Evolutionary conservation across 2,797 vertebrate species (phyloP).

Genomic region (Rhodeus uyekii): DNA sequence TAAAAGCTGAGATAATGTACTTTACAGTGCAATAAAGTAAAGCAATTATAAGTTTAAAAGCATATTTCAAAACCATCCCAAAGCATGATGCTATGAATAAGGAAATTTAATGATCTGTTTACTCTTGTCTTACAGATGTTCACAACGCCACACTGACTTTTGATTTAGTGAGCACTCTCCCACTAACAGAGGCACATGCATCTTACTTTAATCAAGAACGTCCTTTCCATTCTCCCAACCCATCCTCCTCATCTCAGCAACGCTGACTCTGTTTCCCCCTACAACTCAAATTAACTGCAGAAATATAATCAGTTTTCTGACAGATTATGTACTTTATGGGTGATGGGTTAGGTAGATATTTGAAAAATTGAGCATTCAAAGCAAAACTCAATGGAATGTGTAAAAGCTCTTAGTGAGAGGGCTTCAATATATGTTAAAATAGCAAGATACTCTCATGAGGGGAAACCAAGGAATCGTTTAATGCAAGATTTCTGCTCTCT

Average conservation of each 20-base stretch:
- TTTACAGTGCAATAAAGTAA: slow-evolving; percentile 15
- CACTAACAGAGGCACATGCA: slow-evolving; percentile 71
- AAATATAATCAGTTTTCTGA: slow-evolving; percentile 74
- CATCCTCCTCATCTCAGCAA: slow-evolving; percentile 45
- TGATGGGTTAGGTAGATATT: slow-evolving; percentile 79
- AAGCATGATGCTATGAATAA: slow-evolving; percentile 28
- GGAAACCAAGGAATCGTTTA: slow-evolving; percentile 63
- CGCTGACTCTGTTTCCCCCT: slow-evolving; percentile 58
- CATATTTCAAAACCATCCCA: slow-evolving; percentile 12
- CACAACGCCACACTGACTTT: slow-evolving; percentile 64
- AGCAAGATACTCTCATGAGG: slow-evolving; percentile 50
- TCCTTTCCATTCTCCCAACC: slow-evolving; percentile 53
- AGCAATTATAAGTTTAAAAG: slow-evolving; percentile 36
- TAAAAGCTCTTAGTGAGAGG: slow-evolving; percentile 50
- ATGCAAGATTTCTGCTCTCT: slow-evolving; percentile 58
- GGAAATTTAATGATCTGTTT: slow-evolving; percentile 74
- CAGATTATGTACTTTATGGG: slow-evolving; percentile 74
- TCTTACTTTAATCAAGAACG: slow-evolving; percentile 78
- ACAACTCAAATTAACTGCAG: slow-evolving; percentile 71
- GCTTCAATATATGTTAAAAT: slow-evolving; percentile 9
- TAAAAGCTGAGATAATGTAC: no score
- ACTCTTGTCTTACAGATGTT: slow-evolving; percentile 64
- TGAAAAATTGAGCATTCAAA: slow-evolving; percentile 69
- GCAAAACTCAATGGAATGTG: slow-evolving; percentile 59
- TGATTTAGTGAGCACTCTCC: slow-evolving; percentile 77